phyloP scores from a whole-genome alignment of 2,888 invertebrate genomes.

The Thera obeliscata region DNA sequence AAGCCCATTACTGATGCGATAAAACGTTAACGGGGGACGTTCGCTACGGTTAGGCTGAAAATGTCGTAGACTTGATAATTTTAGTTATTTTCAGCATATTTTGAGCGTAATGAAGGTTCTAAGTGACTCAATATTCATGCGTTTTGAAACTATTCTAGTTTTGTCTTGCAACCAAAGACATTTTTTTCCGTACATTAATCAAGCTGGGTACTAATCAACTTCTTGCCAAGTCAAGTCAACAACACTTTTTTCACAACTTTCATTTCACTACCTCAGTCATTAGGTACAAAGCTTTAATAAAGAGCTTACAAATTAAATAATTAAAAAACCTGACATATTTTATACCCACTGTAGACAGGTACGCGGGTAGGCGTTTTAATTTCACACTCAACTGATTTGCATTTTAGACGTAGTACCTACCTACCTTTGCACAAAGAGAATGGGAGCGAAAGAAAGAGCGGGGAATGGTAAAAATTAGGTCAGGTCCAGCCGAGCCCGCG shows the following conservation, averaged over 20 bases:
- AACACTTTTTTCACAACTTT: background rate
- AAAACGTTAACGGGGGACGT: constrained; percentile 4
- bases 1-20: constrained; percentile 17
- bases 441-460: constrained; percentile 35
- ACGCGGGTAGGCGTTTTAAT: constrained; percentile 25
- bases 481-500: constrained; percentile 31
- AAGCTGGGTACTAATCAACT: too few species aligned
- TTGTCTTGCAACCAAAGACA: too few species aligned
- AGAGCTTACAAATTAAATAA: constrained; percentile 34
- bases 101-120: too few species aligned
- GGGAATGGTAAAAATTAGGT: constrained; percentile 35
- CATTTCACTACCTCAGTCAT: constrained; percentile 9
- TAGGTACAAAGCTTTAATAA: constrained; percentile 15
- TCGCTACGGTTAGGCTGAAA: background rate
- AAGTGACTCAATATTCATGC: too few species aligned
- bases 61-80: background rate
- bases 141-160: too few species aligned
- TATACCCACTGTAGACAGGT: constrained; percentile 7
- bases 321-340: constrained; percentile 27
- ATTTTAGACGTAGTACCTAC: constrained; percentile 27
- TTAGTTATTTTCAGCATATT: too few species aligned
- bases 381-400: constrained; percentile 39
- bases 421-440: constrained; percentile 36
- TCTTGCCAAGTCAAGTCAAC: too few species aligned
- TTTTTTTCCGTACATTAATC: too few species aligned